Evolutionary conservation across 53 echinoderm and acorn worm species (phyloP).

Genomic region (Astropecten irregularis): DNA sequence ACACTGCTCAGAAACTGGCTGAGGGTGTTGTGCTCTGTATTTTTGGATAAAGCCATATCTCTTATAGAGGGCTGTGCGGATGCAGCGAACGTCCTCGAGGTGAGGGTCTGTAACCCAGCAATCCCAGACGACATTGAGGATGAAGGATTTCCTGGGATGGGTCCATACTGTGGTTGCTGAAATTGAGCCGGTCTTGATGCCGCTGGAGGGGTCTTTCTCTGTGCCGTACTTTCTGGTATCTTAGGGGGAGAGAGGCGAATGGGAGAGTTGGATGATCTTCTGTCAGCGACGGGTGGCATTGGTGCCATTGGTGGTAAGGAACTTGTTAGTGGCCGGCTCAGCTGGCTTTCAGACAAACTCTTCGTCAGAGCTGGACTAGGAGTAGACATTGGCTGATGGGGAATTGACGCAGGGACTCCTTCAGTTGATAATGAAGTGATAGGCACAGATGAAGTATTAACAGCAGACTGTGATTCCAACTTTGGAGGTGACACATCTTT

Average conservation of each 20-base stretch:
- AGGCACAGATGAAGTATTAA: background rate
- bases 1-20: constrained; percentile 45
- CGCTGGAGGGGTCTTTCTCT: constrained; percentile 19
- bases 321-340: too few species aligned
- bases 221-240: constrained; percentile 22
- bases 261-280: constrained; percentile 33
- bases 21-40: constrained; percentile 35
- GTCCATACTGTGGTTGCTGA: constrained; percentile 24
- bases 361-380: background rate
- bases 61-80: constrained; percentile 19
- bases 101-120: constrained; percentile 40
- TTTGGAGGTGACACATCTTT: background rate
- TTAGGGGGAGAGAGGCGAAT: constrained; percentile 43
- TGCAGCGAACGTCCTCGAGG: constrained; percentile 26
- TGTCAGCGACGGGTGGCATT: background rate
- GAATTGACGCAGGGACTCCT: background rate
- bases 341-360: background rate
- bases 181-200: background rate
- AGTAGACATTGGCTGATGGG: background rate
- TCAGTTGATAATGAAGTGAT: background rate
- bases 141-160: constrained; percentile 25
- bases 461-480: constrained; percentile 3
- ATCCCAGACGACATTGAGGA: constrained; percentile 30
- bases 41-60: constrained; percentile 24
- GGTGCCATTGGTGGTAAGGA: background rate